Base-by-base conservation (phyloP, 2,888 invertebrate genomes). In the Hirtodrosophila histrioides region DNA sequence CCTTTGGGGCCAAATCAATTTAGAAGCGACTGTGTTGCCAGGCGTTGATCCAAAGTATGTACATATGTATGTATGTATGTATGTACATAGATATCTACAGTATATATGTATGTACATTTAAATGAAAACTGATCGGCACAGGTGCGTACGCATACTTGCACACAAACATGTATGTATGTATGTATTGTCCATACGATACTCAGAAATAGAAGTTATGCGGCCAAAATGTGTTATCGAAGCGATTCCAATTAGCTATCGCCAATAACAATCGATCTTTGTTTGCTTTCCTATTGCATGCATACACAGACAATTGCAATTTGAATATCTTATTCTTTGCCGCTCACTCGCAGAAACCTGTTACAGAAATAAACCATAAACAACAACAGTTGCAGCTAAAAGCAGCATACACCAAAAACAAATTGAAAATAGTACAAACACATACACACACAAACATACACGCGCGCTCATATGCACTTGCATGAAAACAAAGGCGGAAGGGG, bases 1-100 rank as follows among this genome's bases (percentile, higher is more conserved):
- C 89, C 83, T 69, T 54, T 72, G 75, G 78, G 89, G 82, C 78
- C 88, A 84, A 83, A 82, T 79, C 71, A 83, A 88, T 89, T 86
- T 73, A 68, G 44, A 49, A 27, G 65, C 57, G 60, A 72, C 63
- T 75, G 17, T 17, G 68, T 76, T 71, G 72, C 40, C 62, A 67
- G 40, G 72, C 72, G 56, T 73, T 56, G 72, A 60, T 75, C 72
- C 70, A 54, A 57, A 41, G 44, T 7, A 39, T 57, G 4, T 27
- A 17, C 4, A 4, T 24, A 10, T 3, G 7, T 10, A 27, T 11
- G 33, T 35, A 46, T 24, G 23, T 33, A 11, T n/a, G 8, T 40
- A 36, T 27, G 27, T 24, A 48, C n/a, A n/a, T n/a, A 17, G 17
- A 17, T 17, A 17, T 17, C 17, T 17, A 2, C 17, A 17, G 33